phyloP scores from a whole-genome alignment of 1,140 invertebrate genomes.

The Bombus terrestris region DNA sequence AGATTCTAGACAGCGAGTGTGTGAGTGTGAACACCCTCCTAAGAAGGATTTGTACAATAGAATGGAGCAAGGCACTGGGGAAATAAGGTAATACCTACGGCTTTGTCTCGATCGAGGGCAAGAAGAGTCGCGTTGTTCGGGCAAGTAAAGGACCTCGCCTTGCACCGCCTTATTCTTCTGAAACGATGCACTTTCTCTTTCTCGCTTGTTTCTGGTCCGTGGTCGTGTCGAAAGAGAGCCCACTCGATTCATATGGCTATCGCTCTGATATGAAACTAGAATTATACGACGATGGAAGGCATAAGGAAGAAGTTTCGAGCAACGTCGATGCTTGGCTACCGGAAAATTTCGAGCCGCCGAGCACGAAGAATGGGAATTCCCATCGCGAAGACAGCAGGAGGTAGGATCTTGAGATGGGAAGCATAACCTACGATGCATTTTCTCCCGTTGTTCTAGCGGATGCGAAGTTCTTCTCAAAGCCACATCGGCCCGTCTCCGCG shows the following conservation, averaged over 20 bases:
- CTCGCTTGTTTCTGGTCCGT: constrained; percentile 1
- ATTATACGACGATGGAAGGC: constrained; percentile 56
- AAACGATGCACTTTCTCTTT: constrained; percentile 36
- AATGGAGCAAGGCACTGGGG: constrained; percentile 73
- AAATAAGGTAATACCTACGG: constrained; percentile 76
- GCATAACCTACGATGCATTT: constrained; percentile 66
- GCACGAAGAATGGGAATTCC: constrained; percentile 67
- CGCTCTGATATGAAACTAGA: constrained; percentile 66
- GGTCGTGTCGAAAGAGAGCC: constrained; percentile 54
- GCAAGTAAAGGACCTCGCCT: constrained; percentile 59
- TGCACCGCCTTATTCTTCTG: constrained; percentile 33
- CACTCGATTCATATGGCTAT: constrained; percentile 44
- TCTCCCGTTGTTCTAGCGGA: constrained; percentile 60
- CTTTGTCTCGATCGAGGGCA: constrained; percentile 74
- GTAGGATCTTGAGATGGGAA: constrained; percentile 61
- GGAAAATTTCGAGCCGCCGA: constrained; percentile 69
- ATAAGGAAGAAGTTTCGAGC: constrained; percentile 54
- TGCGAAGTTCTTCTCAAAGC: constrained; percentile 54
- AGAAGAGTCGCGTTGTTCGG: constrained; percentile 51
- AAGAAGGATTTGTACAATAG: constrained; percentile 73
- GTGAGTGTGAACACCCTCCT: constrained; percentile 63
- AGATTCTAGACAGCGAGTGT: constrained; percentile 38
- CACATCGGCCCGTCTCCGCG: background rate
- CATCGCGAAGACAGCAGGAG: constrained; percentile 56
- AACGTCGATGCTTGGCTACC: constrained; percentile 50